These are phyloP conservation scores for Aphidoletes aphidimyza DNA, from an alignment of 2,888 invertebrate genomes.

Conservation along the genomic window DNA sequence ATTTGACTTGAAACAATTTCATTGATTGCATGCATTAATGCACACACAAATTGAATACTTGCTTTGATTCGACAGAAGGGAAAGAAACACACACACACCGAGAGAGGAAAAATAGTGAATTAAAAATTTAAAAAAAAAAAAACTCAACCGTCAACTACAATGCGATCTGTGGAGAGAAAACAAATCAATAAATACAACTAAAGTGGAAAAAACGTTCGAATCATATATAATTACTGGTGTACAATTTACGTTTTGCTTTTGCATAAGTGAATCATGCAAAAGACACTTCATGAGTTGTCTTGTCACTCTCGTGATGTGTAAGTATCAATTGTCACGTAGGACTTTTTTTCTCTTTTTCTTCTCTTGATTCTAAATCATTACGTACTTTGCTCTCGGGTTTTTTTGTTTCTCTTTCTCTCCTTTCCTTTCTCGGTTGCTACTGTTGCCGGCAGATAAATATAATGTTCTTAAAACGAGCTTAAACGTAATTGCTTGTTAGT, in stretches of 20 bases:
- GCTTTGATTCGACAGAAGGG: not conserved
- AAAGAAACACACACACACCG: too few relatives aligned
- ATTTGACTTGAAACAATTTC: slow-evolving; percentile 34
- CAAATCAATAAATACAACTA: not conserved
- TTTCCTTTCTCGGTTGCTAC: not conserved
- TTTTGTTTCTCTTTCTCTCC: not conserved
- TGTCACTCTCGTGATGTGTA: not conserved
- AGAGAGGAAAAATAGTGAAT: too few relatives aligned
- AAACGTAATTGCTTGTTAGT: slow-evolving; percentile 27
- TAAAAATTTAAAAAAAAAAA: not conserved
- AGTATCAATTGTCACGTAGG: slow-evolving; percentile 35
- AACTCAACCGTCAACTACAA: not conserved
- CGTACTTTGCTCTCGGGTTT: slow-evolving; percentile 23
- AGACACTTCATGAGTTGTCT: not conserved
- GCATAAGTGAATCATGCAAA: not conserved
- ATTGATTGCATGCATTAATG: slow-evolving; percentile 38
- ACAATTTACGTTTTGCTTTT: not conserved
- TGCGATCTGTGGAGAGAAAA: slow-evolving; percentile 4
- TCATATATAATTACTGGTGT: slow-evolving; percentile 1
- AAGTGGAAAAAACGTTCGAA: slow-evolving; percentile 9
- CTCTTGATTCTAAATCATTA: slow-evolving; percentile 2
- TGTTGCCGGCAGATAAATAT: not conserved
- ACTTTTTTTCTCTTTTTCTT: not conserved
- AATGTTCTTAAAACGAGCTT: not conserved
- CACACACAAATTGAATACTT: not conserved